Evolutionary conservation across 2,797 vertebrate species (phyloP), one percentile per base, ranked within the genome.

Genomic region (Poecile montanus): DNA sequence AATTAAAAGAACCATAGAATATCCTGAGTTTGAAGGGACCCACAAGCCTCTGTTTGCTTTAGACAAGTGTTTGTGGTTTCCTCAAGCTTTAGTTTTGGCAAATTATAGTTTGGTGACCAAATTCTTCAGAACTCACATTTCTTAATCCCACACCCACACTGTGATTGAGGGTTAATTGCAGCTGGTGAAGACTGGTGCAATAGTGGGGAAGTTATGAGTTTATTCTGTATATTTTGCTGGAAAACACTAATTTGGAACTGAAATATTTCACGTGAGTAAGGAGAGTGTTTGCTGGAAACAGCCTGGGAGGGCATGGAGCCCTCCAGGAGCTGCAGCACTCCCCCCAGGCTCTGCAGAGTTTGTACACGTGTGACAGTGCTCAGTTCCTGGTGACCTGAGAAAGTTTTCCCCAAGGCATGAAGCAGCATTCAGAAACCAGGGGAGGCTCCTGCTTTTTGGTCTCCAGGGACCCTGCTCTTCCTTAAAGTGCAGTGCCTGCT

Each of bases 301-400:
- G 17, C 14, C 32, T 15, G 38, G 19, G n/a, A 93, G 34, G 54
- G 36, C 14, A 0, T 17, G 7, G 8, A 89, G 36, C 42, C 50
- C 76, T 56, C 17, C 16, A 18, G 53, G 62, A 45, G 54, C 79
- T 42, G 48, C 83, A 30, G 53, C 8, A 20, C 76, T 25, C 30
- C 66, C 63, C 36, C 18, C 5, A 13, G 17, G 47, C 36, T 19
- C 32, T 10, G 51, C 48, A 19, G 48, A 34, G 38, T 20, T 45
- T 58, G 70, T 7, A 6, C 44, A 6, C 0, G 0, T 14, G 50
- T 29, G 58, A 14, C 3, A 1, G 22, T 30, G 19, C 71, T 47
- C 85, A 2, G 8, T n/a, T 73, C 45, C 48, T 34, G 32, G 58
- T 79, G 50, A 57, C 51, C 65, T 7, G 47, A 19, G 56, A 32